Conservation (phyloP, 2,113 vertebrate genomes). For the Ellobius talpinus region DNA sequence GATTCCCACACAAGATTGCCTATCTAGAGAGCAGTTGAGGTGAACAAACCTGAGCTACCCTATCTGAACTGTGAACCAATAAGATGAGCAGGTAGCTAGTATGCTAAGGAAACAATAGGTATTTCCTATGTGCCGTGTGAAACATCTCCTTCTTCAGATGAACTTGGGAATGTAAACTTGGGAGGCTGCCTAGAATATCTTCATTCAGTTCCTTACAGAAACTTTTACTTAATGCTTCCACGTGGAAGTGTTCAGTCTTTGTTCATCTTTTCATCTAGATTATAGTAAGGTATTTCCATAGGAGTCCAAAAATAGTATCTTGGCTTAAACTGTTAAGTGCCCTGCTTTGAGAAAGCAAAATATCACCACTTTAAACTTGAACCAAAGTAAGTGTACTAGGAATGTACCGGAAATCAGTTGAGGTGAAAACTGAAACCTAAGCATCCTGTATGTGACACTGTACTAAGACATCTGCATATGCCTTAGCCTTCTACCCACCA, state of each 20-base stretch:
- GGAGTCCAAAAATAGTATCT: background rate
- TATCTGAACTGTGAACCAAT: background rate
- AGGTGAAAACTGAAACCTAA: background rate
- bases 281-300: background rate
- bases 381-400: background rate
- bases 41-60: background rate
- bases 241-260: background rate
- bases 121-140: background rate
- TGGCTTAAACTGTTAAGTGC: constrained; percentile 18
- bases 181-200: background rate
- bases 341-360: background rate
- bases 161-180: background rate
- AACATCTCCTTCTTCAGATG: background rate
- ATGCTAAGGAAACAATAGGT: background rate
- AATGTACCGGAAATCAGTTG: background rate
- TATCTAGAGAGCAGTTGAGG: background rate
- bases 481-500: background rate
- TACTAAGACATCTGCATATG: background rate
- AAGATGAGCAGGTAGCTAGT: background rate
- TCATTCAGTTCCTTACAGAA: background rate
- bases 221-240: background rate
- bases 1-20: background rate
- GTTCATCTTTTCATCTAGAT: background rate
- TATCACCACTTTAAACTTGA: background rate
- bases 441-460: background rate